Percentiles rank a stretch among this genome's conserved stretches.
Evolutionary conservation across 2,888 invertebrate genomes (phyloP).

Genomic region (Aleiodes alternator): DNA sequence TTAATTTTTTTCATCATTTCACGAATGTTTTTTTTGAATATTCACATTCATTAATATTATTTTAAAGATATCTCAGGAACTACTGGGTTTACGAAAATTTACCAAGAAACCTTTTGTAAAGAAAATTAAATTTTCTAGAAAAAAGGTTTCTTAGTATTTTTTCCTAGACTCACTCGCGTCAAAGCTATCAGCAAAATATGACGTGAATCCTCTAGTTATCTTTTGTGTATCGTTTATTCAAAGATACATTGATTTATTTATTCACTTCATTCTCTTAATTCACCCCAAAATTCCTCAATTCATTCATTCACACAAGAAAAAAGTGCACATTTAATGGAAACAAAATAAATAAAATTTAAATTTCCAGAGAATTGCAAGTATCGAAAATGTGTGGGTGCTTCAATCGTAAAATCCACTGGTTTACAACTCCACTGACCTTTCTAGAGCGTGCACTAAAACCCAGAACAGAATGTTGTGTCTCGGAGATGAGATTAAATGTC

Average conservation of each 20-base stretch:
- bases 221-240: neutral
- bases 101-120: no score
- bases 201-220: neutral
- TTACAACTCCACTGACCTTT: slow-evolving; percentile 51
- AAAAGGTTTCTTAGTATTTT: no score
- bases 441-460: slow-evolving; percentile 17
- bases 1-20: no score
- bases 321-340: neutral
- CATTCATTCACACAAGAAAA: no score
- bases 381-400: slow-evolving; percentile 42
- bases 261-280: slow-evolving; percentile 5
- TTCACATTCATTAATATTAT: no score
- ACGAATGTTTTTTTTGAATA: no score
- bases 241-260: slow-evolving; percentile 15
- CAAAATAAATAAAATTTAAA: slow-evolving; percentile 46
- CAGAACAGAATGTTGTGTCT: slow-evolving; percentile 33
- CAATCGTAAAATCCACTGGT: slow-evolving; percentile 49
- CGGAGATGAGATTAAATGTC: slow-evolving; percentile 1
- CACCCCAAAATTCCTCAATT: no score
- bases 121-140: no score
- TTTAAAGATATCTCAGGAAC: no score
- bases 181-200: no score
- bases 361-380: slow-evolving; percentile 34
- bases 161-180: no score
- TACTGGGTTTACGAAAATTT: no score